Base-by-base conservation (phyloP, 2,113 vertebrate genomes). In the Salminus brasiliensis region DNA sequence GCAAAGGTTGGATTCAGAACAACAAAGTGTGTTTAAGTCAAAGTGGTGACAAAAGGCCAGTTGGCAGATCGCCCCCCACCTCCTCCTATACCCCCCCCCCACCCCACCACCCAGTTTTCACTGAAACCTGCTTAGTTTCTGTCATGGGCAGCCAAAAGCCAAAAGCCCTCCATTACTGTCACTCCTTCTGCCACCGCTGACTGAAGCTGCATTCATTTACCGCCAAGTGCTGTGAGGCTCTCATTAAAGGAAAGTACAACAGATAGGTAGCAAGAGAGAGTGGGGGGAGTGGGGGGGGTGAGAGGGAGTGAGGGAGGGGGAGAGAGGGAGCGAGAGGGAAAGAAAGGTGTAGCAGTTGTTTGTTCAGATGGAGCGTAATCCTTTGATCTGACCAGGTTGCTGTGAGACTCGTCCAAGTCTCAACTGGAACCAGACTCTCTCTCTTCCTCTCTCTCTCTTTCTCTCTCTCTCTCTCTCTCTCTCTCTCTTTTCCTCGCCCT, bases 301-400 rank as follows among this genome's bases (percentile, higher is more conserved):
- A 71, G 70, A 62, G 18, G 53, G 15, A 21, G 27, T n/a, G 80
- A 80, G 16, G 57, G 43, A 72, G 84, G 39, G 53, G 55, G 43
- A 68, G 82, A 85, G 80, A 83, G 79, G 59, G 78, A 71, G n/a
- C 65, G 70, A 62, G 18, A 60, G 15, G 18, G 27, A 77, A 62
- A 83, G 74, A 81, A 78, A 85, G 72, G 83, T 76, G 85, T 83
- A 89, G 87, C 88, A 91, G 91, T 93, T 91, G 90, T 93, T 91
- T 87, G 87, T 91, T 93, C 89, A 91, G 91, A 92, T 90, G 89
- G 91, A 87, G 86, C 90, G 88, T 87, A 63, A 59, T 93, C 88
- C 90, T 91, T 90, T 91, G 89, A 93, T 92, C 90, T 85, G 89
- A 90, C 87, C 90, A 90, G 90, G 91, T 91, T 88, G 84, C 91